These are phyloP conservation scores for Ascidia mentula DNA, from an alignment of 23 tunicate genomes.

Conservation along the genomic window DNA sequence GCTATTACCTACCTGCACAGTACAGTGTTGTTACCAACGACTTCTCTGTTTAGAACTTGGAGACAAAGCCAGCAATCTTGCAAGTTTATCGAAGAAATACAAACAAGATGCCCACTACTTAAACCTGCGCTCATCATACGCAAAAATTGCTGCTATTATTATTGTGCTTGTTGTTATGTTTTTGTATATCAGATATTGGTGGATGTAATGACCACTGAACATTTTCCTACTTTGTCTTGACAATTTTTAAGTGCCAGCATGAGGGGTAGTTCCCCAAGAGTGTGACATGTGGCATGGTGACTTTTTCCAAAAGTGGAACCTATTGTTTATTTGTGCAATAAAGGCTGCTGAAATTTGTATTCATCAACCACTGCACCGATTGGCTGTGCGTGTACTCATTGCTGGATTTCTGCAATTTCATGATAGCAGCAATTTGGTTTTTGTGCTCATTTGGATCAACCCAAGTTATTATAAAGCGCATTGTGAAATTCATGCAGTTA, in stretches of 20 bases:
- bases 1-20: no score
- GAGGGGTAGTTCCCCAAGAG: background rate
- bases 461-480: no score
- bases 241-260: background rate
- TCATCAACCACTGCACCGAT: no score
- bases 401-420: no score
- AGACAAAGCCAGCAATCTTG: slow-evolving; percentile 83
- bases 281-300: background rate
- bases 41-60: slow-evolving; percentile 53
- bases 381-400: no score
- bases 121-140: slow-evolving; percentile 81
- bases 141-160: slow-evolving; percentile 79
- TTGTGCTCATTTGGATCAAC: no score
- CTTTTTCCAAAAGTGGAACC: background rate
- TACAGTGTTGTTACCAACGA: no score
- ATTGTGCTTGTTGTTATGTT: slow-evolving; percentile 51
- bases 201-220: slow-evolving; percentile 27
- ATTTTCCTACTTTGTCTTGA: background rate
- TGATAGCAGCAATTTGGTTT: no score
- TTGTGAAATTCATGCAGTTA: no score
- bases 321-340: background rate
- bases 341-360: no score
- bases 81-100: slow-evolving; percentile 81
- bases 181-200: slow-evolving; percentile 77
- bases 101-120: slow-evolving; percentile 91